Conservation (phyloP, 64 coral and sea anemone species). For the Dendrophyllia cribrosa region DNA sequence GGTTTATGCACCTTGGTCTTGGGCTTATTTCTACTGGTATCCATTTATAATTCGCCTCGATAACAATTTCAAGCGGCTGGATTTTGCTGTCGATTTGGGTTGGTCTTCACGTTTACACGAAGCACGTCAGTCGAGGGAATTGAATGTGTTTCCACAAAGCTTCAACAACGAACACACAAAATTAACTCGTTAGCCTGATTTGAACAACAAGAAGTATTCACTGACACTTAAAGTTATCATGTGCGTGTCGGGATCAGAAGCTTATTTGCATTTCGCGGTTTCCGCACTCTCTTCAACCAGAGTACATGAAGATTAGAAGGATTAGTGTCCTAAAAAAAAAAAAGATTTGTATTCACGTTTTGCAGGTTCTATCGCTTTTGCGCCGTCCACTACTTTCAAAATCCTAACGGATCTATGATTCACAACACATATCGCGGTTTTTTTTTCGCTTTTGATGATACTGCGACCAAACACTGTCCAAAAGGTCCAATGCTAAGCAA, state of each 20-base stretch:
- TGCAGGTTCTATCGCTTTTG: neutral
- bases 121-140: no score
- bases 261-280: slow-evolving; percentile 21
- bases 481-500: neutral
- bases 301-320: neutral
- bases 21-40: neutral
- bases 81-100: no score
- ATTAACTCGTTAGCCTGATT: no score
- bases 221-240: neutral
- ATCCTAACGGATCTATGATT: neutral
- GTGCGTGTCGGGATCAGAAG: neutral
- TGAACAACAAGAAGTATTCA: no score
- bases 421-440: neutral
- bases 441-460: neutral
- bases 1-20: slow-evolving; percentile 28
- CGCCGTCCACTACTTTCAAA: neutral
- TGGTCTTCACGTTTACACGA: no score
- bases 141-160: neutral
- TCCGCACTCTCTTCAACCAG: neutral
- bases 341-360: neutral
- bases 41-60: neutral
- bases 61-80: no score
- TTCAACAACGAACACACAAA: neutral
- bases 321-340: slow-evolving; percentile 5
- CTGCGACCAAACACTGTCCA: neutral